Evolutionary conservation across 1,140 invertebrate species (phyloP).

Genomic region (Caerostris darwini): DNA sequence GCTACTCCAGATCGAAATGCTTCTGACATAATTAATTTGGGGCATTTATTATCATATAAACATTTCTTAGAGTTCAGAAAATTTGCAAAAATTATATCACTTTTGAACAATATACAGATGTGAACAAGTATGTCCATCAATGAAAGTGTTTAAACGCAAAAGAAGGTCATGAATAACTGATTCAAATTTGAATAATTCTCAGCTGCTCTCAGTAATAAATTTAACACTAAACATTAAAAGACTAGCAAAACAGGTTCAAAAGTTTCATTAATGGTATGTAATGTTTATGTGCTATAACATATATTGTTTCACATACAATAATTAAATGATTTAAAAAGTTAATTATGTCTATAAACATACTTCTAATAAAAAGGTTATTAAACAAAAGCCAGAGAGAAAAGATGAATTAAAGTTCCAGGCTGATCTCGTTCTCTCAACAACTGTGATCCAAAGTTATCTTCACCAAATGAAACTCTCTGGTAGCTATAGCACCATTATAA

Average conservation of each 20-base stretch:
- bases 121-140: no score
- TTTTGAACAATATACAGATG: no score
- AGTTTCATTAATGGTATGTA: constrained; percentile 22
- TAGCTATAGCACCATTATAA: neutral
- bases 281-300: neutral
- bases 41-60: constrained; percentile 37
- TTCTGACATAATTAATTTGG: neutral
- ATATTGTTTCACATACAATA: no score
- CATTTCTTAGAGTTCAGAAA: neutral
- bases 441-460: neutral
- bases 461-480: neutral
- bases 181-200: neutral
- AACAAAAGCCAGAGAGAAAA: neutral
- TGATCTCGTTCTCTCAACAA: neutral
- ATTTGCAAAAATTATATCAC: neutral
- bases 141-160: neutral
- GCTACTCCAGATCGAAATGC: neutral
- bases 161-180: neutral
- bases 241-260: neutral
- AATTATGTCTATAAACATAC: neutral
- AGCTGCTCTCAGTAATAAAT: constrained; percentile 14
- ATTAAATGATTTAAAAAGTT: neutral
- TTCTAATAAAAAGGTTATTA: neutral
- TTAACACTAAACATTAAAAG: constrained; percentile 24
- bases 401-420: neutral